Percentiles rank a stretch among this genome's conserved stretches.
phyloP scores from a whole-genome alignment of 2,888 invertebrate genomes.

The Busseola fusca region DNA sequence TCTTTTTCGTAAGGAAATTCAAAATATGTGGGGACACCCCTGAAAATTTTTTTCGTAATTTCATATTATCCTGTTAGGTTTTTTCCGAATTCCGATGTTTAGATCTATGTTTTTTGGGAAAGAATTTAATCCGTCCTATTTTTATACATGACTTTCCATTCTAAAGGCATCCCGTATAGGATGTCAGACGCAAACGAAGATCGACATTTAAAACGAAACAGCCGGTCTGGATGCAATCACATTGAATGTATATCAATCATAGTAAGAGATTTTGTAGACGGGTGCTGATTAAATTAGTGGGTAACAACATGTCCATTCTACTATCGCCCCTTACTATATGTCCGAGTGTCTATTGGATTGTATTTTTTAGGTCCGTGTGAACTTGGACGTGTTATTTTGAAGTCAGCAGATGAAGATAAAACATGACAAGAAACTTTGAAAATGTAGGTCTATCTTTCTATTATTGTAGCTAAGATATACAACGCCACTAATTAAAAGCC shows the following conservation, averaged over 20 bases:
- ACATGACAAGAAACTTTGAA: background rate
- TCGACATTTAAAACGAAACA: conserved; percentile 23
- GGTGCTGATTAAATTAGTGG: conserved; percentile 59
- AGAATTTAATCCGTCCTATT: background rate
- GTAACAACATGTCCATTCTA: conserved; percentile 50
- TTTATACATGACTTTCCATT: background rate
- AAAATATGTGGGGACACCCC: conserved; percentile 62
- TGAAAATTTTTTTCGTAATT: conserved; percentile 48
- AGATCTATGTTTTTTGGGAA: background rate
- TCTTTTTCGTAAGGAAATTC: conserved; percentile 66
- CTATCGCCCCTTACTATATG: conserved; percentile 37
- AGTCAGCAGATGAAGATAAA: conserved; percentile 5
- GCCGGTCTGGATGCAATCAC: conserved; percentile 26
- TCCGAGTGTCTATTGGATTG: background rate
- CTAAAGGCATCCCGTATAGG: background rate
- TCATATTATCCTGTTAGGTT: conserved; percentile 43
- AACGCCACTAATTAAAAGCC: conserved; percentile 21
- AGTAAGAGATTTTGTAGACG: conserved; percentile 50
- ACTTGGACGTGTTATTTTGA: background rate
- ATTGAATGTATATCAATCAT: conserved; percentile 49
- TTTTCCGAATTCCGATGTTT: conserved; percentile 40
- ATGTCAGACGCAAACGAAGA: conserved; percentile 20
- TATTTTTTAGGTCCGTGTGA: background rate
- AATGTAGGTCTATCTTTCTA: conserved; percentile 6
- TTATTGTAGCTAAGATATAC: conserved; percentile 3